These are phyloP conservation scores for Corythornis madagascariensis DNA, from an alignment of 2,113 vertebrate genomes.

Conservation along the genomic window DNA sequence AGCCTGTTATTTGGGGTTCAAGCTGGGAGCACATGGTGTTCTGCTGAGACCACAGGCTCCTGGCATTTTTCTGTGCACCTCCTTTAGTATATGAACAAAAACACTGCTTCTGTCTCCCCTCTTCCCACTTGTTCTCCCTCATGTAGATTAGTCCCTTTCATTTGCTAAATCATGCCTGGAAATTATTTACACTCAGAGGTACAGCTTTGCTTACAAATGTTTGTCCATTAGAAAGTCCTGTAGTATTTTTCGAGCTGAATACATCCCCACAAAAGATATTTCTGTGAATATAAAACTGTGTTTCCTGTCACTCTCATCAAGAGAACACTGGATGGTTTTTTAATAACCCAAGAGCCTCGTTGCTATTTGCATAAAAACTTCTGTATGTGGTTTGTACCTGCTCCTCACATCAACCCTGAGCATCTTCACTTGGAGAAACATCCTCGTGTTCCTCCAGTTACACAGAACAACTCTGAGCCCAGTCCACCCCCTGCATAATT, in stretches of 20 bases:
- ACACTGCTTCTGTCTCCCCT: background rate
- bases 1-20: background rate
- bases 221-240: background rate
- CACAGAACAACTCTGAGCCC: background rate
- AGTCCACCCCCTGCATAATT: background rate
- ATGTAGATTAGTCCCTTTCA: background rate
- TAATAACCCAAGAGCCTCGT: background rate
- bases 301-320: background rate
- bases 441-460: background rate
- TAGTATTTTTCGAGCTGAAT: slow-evolving; percentile 3
- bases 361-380: background rate
- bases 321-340: background rate
- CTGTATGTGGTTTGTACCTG: background rate
- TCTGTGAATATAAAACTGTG: background rate
- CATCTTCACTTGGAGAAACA: background rate
- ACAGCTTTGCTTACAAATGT: background rate
- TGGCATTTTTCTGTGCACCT: background rate
- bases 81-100: background rate
- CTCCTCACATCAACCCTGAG: background rate
- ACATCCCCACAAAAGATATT: slow-evolving; percentile 17
- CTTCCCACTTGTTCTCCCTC: background rate
- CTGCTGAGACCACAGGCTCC: background rate
- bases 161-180: background rate
- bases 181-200: background rate
- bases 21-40: background rate